Evolutionary conservation across 2,113 vertebrate species (phyloP).

Genomic region (Sprattus sprattus): DNA sequence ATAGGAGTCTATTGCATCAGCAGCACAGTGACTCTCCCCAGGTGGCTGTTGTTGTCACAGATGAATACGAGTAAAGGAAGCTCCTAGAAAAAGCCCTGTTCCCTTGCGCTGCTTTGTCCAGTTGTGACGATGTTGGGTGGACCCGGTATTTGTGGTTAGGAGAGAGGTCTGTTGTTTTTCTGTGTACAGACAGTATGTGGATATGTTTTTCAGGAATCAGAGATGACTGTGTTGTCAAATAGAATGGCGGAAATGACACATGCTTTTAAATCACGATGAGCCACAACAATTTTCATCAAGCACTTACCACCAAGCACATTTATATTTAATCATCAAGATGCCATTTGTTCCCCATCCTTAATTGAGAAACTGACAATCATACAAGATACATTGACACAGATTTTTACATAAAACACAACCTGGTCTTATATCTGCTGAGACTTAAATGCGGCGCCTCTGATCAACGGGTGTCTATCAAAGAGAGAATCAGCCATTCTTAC

Average conservation of each 20-base stretch:
- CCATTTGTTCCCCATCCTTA: background rate
- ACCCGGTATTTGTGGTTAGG: background rate
- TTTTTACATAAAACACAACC: background rate
- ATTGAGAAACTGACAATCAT: background rate
- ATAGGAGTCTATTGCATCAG: background rate
- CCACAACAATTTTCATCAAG: background rate
- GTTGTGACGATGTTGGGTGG: background rate
- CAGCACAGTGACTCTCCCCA: background rate
- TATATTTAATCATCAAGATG: background rate
- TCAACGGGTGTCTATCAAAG: background rate
- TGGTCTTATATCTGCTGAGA: background rate
- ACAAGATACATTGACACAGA: background rate
- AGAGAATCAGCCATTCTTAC: background rate
- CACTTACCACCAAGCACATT: background rate
- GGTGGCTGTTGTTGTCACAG: background rate
- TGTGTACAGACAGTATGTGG: background rate
- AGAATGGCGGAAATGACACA: background rate
- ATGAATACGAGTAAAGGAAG: background rate
- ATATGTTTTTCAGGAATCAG: background rate
- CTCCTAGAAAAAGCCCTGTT: background rate
- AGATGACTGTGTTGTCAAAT: background rate
- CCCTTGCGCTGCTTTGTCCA: background rate
- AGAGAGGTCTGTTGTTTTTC: background rate
- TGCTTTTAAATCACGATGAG: background rate
- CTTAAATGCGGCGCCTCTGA: background rate